Evolutionary conservation across 1,140 invertebrate species (phyloP).

Genomic region (Lordiphosa stackelbergi): DNA sequence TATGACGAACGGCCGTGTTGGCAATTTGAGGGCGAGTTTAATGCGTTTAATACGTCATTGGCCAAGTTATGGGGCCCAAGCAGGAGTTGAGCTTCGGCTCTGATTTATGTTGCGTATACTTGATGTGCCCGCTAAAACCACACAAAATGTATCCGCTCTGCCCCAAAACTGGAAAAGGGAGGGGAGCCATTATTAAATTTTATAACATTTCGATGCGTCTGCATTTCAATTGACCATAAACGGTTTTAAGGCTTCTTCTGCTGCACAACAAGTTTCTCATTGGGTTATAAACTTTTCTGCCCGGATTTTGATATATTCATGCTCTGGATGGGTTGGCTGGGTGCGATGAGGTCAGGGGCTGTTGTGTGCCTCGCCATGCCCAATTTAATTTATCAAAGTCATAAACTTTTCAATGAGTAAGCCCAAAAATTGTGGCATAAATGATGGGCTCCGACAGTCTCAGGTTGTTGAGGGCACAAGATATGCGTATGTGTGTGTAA

Average conservation of each 20-base stretch:
- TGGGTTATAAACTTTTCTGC: constrained; percentile 43
- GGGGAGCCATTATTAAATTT: constrained; percentile 59
- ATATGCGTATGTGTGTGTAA: too few relatives aligned
- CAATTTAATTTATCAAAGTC: constrained; percentile 74
- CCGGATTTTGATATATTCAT: constrained; percentile 34
- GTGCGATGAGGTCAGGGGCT: not conserved
- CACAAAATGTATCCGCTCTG: constrained; percentile 48
- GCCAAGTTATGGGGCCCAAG: constrained; percentile 22
- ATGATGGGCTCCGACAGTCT: constrained; percentile 19
- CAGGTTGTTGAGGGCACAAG: constrained; percentile 14
- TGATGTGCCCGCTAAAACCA: constrained; percentile 60
- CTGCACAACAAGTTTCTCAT: constrained; percentile 11
- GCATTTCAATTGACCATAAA: constrained; percentile 70
- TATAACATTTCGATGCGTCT: constrained; percentile 71
- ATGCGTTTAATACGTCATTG: constrained; percentile 70
- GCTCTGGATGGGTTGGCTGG: constrained; percentile 2
- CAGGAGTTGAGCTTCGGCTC: constrained; percentile 46
- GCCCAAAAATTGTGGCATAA: constrained; percentile 54
- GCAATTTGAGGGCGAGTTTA: constrained; percentile 66
- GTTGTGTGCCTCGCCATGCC: constrained; percentile 29
- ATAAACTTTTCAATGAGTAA: constrained; percentile 62
- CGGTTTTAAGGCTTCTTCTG: constrained; percentile 43
- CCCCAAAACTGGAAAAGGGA: not conserved
- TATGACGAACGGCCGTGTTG: constrained; percentile 55
- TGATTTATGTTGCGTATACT: constrained; percentile 73